These are phyloP conservation scores for Porites rus DNA, from an alignment of 92 coral and sea anemone genomes.

Conservation along the genomic window DNA sequence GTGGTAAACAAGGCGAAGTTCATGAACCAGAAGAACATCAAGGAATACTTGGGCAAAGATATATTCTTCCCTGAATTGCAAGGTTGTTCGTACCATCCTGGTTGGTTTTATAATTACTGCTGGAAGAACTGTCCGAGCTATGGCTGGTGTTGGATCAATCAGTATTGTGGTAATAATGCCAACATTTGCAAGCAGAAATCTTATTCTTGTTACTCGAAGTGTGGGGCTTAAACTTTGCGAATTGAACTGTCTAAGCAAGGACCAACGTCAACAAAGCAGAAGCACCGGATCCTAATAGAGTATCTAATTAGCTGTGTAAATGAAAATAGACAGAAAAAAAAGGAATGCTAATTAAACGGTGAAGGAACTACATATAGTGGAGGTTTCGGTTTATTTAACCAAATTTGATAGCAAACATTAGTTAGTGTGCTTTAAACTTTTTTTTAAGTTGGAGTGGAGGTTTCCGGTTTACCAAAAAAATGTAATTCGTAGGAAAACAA, in stretches of 20 bases:
- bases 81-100: constrained; percentile 29
- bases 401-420: not conserved
- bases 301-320: not conserved
- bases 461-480: not conserved
- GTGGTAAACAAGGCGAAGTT: constrained; percentile 50
- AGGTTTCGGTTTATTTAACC: not conserved
- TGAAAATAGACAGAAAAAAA: not conserved
- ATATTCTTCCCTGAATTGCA: constrained; percentile 33
- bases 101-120: constrained; percentile 34
- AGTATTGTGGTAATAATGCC: constrained; percentile 34
- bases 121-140: constrained; percentile 24
- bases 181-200: constrained; percentile 21
- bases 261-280: not conserved
- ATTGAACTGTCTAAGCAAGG: not conserved
- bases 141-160: constrained; percentile 44
- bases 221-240: constrained; percentile 27
- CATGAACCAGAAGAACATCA: constrained; percentile 51
- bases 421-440: not conserved
- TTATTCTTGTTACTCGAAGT: constrained; percentile 22
- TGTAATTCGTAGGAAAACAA: too few species aligned
- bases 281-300: not conserved
- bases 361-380: not conserved
- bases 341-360: not conserved
- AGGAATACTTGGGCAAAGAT: constrained; percentile 26
- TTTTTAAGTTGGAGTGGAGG: not conserved